Percentiles rank a stretch among this genome's conserved stretches.
Conservation (phyloP, 2,888 invertebrate species). For the Phorcus lineatus region DNA sequence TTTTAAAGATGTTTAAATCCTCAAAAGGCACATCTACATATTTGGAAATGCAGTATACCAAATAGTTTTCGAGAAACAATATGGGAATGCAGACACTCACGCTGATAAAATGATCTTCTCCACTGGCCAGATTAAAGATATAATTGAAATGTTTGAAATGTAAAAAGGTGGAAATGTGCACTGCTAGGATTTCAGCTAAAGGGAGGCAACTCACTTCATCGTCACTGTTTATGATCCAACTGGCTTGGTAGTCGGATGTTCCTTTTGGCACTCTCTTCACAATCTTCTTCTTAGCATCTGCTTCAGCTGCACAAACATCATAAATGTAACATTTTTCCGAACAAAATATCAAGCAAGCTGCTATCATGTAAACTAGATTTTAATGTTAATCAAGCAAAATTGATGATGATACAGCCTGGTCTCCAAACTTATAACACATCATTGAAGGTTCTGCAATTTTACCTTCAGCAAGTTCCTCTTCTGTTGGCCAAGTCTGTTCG, state of each 20-base stretch:
- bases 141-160: too few species aligned
- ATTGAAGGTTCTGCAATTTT: constrained; percentile 72
- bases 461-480: constrained; percentile 89
- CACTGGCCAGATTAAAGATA: too few species aligned
- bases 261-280: constrained; percentile 92
- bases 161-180: too few species aligned
- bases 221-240: constrained; percentile 80
- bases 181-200: not conserved
- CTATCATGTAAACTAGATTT: not conserved
- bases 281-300: constrained; percentile 76
- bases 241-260: constrained; percentile 97
- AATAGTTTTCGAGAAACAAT: too few species aligned
- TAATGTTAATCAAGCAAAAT: not conserved
- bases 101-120: too few species aligned
- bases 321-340: not conserved
- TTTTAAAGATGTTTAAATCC: too few species aligned
- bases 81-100: too few species aligned
- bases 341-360: not conserved
- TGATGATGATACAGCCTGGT: too few species aligned
- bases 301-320: not conserved
- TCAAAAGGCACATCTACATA: too few species aligned
- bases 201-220: constrained; percentile 75
- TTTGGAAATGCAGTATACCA: too few species aligned
- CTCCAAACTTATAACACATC: too few species aligned
- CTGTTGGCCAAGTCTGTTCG: constrained; percentile 97